Evolutionary conservation across 2,888 invertebrate species (phyloP).

Genomic region (Hecatera dysodea): DNA sequence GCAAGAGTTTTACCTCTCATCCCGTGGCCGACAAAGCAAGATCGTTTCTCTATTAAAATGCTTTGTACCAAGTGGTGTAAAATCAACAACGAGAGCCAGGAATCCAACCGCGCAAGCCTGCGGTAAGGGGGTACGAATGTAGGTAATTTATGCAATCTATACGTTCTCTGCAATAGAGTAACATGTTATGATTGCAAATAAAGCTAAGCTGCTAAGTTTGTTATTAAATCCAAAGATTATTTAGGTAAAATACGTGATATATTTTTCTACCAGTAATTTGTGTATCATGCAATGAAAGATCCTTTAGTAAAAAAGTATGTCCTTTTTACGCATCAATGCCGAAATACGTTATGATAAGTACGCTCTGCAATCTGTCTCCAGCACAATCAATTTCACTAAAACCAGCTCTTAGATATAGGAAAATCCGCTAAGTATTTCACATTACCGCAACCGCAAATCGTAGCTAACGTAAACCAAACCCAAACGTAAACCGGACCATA

Average conservation of each 20-base stretch:
- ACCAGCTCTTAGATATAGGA: background rate
- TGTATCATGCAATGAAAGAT: too few species aligned
- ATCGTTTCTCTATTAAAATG: conserved; percentile 43
- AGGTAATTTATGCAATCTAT: conserved; percentile 21
- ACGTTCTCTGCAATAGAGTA: conserved; percentile 9
- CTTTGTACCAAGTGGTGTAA: conserved; percentile 36
- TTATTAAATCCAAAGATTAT: background rate
- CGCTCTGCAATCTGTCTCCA: background rate
- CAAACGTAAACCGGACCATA: conserved; percentile 46
- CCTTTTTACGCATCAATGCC: background rate
- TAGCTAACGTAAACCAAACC: conserved; percentile 35
- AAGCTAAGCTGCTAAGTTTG: background rate
- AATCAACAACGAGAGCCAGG: conserved; percentile 28
- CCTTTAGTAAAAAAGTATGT: too few species aligned
- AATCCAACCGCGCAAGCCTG: conserved; percentile 10
- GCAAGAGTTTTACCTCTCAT: conserved; percentile 14
- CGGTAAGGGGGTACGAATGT: conserved; percentile 2
- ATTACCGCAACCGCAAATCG: conserved; percentile 42
- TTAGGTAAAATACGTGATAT: background rate
- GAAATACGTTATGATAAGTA: background rate
- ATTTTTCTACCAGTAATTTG: background rate
- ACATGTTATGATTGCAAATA: background rate
- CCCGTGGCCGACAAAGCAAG: conserved; percentile 35
- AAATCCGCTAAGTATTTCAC: conserved; percentile 9
- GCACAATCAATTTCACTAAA: conserved; percentile 1